Base-by-base conservation (phyloP, 2,113 vertebrate species). In the Lepidothrix coronata region DNA sequence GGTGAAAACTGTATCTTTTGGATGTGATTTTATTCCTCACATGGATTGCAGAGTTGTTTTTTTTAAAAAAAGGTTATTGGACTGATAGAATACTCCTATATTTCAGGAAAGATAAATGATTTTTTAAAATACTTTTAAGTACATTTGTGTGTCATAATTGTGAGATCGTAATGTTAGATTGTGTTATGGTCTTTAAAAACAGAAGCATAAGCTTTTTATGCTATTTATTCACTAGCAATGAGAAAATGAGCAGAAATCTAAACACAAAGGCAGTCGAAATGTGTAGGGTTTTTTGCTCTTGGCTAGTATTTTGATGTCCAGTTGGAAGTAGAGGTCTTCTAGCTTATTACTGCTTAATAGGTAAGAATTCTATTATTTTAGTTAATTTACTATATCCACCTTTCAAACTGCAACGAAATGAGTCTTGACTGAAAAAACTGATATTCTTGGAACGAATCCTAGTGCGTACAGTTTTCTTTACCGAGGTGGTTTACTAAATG, bases 391-490 rank as follows among this genome's bases (percentile, higher is more conserved):
- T 44, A 4, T 59, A 62, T 61, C 23, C 24, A 23, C 6, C 35
- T 81, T 75, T 81, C 61, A 73, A 58, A 72, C 15, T 27, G 22
- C 49, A 89, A 9, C 39, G 85, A 92, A 93, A 57, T 43, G 33
- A 57, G 5, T 75, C 43, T 44, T 27, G 8, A 27, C 0, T 85
- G 44, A 66, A 76, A 76, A 93, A 96, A 39, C 8, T 41, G 49
- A 92, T 70, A n/a, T 76, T 58, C n/a, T 92, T 82, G 80, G 76
- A 96, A 59, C 37, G 65, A 84, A 51, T 89, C 51, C 82, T 80
- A 67, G 41, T 54, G 24, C 25, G 86, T 51, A 31, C 25, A 61
- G 39, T 79, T 96, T 63, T 59, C 18, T 20, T 80, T 78, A 79
- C 55, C 20, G 39, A 62, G 14, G 57, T 92, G 33, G 33, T 12